Evolutionary conservation across 2,797 vertebrate species (phyloP).

Genomic region (Eidolon dupreanum): DNA sequence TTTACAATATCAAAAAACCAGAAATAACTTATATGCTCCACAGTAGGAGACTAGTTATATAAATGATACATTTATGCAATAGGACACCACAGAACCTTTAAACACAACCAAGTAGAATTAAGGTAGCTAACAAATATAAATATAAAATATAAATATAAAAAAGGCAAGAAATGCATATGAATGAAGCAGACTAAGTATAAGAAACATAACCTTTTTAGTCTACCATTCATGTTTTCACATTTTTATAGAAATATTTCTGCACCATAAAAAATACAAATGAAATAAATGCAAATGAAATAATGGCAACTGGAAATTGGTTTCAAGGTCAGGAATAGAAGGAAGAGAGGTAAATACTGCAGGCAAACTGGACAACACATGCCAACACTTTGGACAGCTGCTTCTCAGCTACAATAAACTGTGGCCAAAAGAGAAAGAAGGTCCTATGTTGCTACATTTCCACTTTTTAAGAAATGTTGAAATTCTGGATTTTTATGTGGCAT

Average conservation of each 20-base stretch:
- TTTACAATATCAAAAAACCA: neutral
- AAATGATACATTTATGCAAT: neutral
- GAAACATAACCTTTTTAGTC: neutral
- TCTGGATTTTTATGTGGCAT: neutral
- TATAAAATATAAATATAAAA: neutral
- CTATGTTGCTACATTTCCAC: neutral
- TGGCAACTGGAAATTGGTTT: neutral
- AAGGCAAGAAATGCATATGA: neutral
- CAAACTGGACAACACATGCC: neutral
- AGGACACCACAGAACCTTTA: neutral
- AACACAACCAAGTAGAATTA: neutral
- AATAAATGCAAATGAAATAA: slow-evolving; percentile 32
- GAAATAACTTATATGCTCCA: neutral
- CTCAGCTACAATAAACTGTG: neutral
- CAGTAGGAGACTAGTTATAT: neutral
- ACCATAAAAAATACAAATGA: slow-evolving; percentile 32
- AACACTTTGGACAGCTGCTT: neutral
- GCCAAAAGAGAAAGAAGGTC: neutral
- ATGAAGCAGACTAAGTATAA: neutral
- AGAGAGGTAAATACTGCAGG: neutral
- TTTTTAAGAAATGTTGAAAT: neutral
- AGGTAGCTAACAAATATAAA: neutral
- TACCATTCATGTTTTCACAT: neutral
- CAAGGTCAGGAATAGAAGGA: neutral
- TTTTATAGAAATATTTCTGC: neutral